phyloP scores from a whole-genome alignment of 2,888 invertebrate species.

The Chrysolina americana region DNA sequence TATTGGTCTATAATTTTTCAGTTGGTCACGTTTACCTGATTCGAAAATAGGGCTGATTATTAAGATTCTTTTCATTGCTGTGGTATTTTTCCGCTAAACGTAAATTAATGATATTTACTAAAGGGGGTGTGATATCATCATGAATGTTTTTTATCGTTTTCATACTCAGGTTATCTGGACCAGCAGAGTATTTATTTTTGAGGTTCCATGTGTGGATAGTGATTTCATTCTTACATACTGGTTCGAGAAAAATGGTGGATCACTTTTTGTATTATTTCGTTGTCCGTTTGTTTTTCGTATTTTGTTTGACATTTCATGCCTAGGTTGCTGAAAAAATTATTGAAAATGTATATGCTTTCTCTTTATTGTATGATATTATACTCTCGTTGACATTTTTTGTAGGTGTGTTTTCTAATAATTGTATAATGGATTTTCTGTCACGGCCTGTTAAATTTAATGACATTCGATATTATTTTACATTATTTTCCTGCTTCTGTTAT shows the following conservation, averaged over 20 bases:
- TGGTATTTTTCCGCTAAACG: background rate
- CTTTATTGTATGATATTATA: constrained; percentile 25
- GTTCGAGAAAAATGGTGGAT: too few relatives aligned
- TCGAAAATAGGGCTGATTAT: background rate
- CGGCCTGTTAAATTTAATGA: constrained; percentile 24
- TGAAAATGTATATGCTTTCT: constrained; percentile 23
- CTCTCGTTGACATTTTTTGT: background rate
- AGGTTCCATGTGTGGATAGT: too few relatives aligned
- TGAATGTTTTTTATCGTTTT: too few relatives aligned
- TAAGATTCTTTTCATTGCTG: constrained; percentile 1
- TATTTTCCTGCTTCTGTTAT: constrained; percentile 28
- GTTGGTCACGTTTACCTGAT: background rate
- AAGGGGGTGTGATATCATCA: too few relatives aligned
- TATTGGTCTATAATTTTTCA: background rate
- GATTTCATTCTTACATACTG: too few relatives aligned
- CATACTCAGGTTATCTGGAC: too few relatives aligned
- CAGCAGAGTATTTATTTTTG: too few relatives aligned
- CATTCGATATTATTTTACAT: too few relatives aligned
- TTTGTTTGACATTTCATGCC: constrained; percentile 28
- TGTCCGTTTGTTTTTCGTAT: constrained; percentile 11
- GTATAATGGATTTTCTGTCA: constrained; percentile 15
- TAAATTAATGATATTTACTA: background rate
- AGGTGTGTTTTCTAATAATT: constrained; percentile 24
- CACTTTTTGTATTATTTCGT: background rate
- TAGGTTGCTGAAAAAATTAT: constrained; percentile 27